Conservation (phyloP, 2,113 vertebrate genomes). For the Chascanopsetta lugubris region DNA sequence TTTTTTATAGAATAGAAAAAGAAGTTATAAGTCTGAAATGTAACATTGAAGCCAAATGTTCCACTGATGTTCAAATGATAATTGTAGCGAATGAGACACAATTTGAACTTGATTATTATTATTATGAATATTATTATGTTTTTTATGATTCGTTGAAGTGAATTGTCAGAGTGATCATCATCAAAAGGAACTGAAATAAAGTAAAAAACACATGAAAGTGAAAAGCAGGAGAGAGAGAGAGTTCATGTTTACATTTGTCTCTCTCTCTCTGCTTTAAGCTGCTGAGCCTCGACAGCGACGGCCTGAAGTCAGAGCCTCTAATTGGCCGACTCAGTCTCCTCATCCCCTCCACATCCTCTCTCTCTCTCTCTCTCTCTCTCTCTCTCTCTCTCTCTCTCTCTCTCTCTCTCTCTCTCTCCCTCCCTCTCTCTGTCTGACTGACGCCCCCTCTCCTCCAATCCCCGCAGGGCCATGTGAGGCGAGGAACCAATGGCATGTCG, state of each 20-base stretch:
- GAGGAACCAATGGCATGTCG: conserved; percentile 81
- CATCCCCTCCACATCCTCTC: conserved; percentile 40
- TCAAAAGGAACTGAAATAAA: background rate
- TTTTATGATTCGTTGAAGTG: no score
- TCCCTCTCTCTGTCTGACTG: conserved; percentile 44
- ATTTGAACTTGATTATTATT: no score
- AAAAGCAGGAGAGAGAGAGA: no score
- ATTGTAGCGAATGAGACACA: no score
- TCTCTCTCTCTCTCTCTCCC: conserved; percentile 17
- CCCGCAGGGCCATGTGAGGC: conserved; percentile 86
- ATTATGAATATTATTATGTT: no score
- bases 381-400: conserved; percentile 1
- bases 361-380: no score
- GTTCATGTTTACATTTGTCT: background rate
- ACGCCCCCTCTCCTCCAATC: conserved; percentile 65
- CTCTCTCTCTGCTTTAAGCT: conserved; percentile 24
- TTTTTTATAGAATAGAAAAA: no score
- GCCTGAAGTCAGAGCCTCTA: conserved; percentile 60
- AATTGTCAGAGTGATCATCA: no score
- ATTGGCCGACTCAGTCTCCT: conserved; percentile 69
- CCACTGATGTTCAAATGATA: no score
- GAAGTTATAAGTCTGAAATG: no score
- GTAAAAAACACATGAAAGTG: no score
- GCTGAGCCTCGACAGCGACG: conserved; percentile 44
- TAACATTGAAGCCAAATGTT: no score